Percentiles rank a stretch among this genome's conserved stretches.
Conservation (phyloP, 2,113 vertebrate genomes). For the Hypanus sabinus region DNA sequence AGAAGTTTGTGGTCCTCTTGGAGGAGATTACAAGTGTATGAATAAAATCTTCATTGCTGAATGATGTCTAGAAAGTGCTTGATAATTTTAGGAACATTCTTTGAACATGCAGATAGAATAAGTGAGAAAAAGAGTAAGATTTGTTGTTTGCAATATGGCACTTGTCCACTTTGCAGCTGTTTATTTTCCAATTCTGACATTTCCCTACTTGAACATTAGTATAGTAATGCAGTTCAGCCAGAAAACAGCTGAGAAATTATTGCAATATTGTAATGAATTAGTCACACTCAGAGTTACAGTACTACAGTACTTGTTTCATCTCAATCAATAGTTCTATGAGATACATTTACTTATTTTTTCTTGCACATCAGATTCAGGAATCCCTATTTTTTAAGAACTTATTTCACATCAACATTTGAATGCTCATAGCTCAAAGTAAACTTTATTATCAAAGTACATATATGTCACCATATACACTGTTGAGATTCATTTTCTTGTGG, state of each 20-base stretch:
- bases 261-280: slow-evolving; percentile 20
- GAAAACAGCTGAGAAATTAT: background rate
- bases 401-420: background rate
- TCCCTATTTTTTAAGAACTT: background rate
- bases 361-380: background rate
- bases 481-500: too few relatives aligned
- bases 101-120: background rate
- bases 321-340: background rate
- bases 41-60: background rate
- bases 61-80: background rate
- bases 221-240: background rate
- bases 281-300: slow-evolving; percentile 5
- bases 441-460: too few relatives aligned
- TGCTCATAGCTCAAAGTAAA: too few relatives aligned
- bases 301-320: background rate
- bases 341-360: background rate
- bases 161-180: background rate
- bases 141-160: too few relatives aligned
- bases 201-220: slow-evolving; percentile 22
- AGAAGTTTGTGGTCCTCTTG: too few relatives aligned
- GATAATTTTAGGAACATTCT: background rate
- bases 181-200: background rate
- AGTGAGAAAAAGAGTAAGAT: background rate
- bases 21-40: background rate
- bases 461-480: too few relatives aligned